Percentiles rank a stretch among this genome's conserved stretches.
Conservation (phyloP, 2,797 vertebrate genomes). For the Gymnoscopelus braueri region DNA sequence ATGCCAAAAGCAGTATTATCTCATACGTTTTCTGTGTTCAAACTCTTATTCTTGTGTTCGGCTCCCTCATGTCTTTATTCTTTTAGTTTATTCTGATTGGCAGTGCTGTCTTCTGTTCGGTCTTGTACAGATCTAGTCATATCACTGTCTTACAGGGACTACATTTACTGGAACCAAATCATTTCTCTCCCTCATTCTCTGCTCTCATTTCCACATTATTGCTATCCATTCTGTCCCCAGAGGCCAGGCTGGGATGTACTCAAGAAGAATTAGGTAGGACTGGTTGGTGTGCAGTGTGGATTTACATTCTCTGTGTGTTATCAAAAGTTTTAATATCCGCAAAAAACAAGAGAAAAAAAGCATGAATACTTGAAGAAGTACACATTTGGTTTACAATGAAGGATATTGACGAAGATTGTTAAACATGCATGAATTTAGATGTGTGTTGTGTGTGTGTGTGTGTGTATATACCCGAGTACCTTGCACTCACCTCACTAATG, state of each 20-base stretch:
- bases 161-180: too few species aligned
- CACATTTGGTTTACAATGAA: conserved; percentile 37
- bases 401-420: conserved; percentile 4
- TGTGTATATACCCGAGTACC: conserved; percentile 15
- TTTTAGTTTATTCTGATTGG: neutral
- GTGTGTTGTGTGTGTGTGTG: conserved; percentile 28
- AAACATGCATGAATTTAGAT: conserved; percentile 54
- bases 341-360: neutral
- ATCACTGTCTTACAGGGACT: conserved; percentile 7
- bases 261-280: conserved; percentile 82
- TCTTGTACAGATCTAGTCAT: neutral
- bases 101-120: neutral
- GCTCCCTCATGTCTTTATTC: neutral
- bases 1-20: neutral
- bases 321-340: conserved; percentile 3
- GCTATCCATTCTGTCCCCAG: conserved; percentile 71
- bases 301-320: conserved; percentile 45
- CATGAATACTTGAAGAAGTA: neutral
- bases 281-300: conserved; percentile 61
- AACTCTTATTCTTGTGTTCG: neutral
- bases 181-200: conserved; percentile 7
- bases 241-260: conserved; percentile 79
- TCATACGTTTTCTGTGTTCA: neutral
- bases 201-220: conserved; percentile 22
- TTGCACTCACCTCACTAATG: conserved; percentile 21